A percentile compares a stretch with the other conserved stretches of the same genome.
phyloP scores from a whole-genome alignment of 2,797 vertebrate species.

The Novumbra hubbsi region DNA sequence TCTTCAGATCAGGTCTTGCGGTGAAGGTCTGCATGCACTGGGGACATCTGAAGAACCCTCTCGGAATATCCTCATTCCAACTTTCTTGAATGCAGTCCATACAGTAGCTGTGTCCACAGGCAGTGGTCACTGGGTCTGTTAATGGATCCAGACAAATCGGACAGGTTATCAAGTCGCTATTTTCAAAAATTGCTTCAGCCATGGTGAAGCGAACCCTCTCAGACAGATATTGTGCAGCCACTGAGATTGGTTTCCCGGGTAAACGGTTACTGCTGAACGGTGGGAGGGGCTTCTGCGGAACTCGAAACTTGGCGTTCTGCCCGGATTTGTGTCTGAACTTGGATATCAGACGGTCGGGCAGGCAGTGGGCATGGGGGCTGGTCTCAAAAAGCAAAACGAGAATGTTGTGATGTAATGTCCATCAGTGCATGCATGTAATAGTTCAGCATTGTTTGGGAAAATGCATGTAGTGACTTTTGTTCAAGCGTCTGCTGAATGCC shows the following conservation, averaged over 20 bases:
- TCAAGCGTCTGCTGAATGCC: too few species aligned
- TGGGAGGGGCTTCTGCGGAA: not conserved
- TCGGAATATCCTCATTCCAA: slow-evolving; percentile 28
- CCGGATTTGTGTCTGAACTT: not conserved
- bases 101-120: slow-evolving; percentile 37
- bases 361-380: not conserved
- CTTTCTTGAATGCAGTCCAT: slow-evolving; percentile 28
- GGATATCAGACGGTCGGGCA: not conserved
- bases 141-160: slow-evolving; percentile 34
- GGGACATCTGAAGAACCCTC: slow-evolving; percentile 21
- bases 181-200: not conserved
- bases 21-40: slow-evolving; percentile 37
- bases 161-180: slow-evolving; percentile 15
- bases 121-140: slow-evolving; percentile 23
- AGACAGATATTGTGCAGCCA: not conserved
- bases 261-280: not conserved
- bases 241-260: not conserved
- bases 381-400: too few species aligned
- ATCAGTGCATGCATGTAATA: too few species aligned
- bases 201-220: not conserved
- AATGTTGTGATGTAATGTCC: too few species aligned
- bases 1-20: slow-evolving; percentile 20
- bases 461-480: too few species aligned
- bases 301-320: not conserved
- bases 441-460: too few species aligned